These are phyloP conservation scores for Onychorhynchus coronatus DNA, from an alignment of 2,113 vertebrate species.

Conservation along the genomic window DNA sequence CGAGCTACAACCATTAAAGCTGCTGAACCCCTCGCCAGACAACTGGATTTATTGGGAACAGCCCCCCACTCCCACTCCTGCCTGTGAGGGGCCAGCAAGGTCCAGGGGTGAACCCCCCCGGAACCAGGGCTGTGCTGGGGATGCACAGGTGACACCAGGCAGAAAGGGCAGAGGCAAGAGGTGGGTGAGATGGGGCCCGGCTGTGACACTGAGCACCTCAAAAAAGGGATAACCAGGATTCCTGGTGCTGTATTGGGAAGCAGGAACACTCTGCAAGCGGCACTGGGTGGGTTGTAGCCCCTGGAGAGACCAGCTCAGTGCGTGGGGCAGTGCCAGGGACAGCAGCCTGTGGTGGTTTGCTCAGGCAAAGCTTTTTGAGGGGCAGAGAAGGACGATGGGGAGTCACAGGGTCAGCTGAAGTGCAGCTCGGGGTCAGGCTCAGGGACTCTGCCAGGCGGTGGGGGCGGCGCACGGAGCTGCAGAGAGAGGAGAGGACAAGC, in stretches of 20 bases:
- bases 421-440: slow-evolving; percentile 31
- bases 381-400: accelerated
- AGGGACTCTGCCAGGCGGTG: slow-evolving; percentile 51
- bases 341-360: accelerated
- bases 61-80: neutral
- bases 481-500: neutral
- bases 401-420: neutral
- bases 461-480: slow-evolving; percentile 75
- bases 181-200: neutral
- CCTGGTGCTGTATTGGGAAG: neutral
- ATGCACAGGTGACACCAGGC: accelerated
- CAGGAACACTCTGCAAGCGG: neutral
- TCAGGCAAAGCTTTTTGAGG: neutral
- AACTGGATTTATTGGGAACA: slow-evolving; percentile 11
- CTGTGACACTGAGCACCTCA: neutral
- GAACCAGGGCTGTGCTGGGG: neutral
- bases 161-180: neutral
- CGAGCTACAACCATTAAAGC: slow-evolving; percentile 72
- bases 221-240: neutral
- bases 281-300: neutral
- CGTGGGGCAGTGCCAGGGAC: accelerated
- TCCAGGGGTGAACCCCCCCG: neutral
- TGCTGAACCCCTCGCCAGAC: slow-evolving; percentile 33
- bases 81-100: neutral
- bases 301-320: neutral